phyloP scores from a whole-genome alignment of 2,888 invertebrate species.

The Neria commutata region DNA sequence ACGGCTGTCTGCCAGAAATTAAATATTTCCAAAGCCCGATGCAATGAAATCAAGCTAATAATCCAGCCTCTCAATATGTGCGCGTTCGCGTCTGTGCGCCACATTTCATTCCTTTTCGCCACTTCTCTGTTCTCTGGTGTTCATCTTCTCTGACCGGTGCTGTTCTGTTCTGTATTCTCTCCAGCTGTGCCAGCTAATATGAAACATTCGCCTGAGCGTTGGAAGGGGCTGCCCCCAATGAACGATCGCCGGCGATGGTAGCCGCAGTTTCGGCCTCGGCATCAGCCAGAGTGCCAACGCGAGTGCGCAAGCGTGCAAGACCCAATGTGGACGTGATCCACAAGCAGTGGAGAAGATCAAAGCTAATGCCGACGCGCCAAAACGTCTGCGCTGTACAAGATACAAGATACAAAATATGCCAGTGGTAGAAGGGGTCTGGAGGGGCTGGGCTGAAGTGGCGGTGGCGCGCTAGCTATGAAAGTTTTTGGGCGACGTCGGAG shows the following conservation, averaged over 20 bases:
- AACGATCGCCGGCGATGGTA: not conserved
- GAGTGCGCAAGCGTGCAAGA: not conserved
- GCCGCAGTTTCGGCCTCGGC: not conserved
- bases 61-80: slow-evolving; percentile 33
- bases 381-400: slow-evolving; percentile 43
- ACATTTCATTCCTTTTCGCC: too few relatives aligned
- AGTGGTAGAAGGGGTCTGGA: not conserved
- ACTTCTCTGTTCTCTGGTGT: too few relatives aligned
- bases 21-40: slow-evolving; percentile 25
- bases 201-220: slow-evolving; percentile 29
- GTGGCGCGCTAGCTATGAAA: not conserved
- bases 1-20: not conserved
- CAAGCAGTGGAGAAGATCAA: slow-evolving; percentile 48
- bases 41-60: slow-evolving; percentile 55
- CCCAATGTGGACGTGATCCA: slow-evolving; percentile 32
- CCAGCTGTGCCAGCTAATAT: slow-evolving; percentile 58
- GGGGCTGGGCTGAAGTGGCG: not conserved
- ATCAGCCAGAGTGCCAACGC: not conserved
- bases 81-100: too few relatives aligned
- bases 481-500: not conserved
- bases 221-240: not conserved
- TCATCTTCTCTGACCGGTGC: not conserved
- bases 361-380: slow-evolving; percentile 56
- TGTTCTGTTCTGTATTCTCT: slow-evolving; percentile 27
- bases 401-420: not conserved